Conservation (phyloP, 2,113 vertebrate genomes). For the Chiloscyllium plagiosum region DNA sequence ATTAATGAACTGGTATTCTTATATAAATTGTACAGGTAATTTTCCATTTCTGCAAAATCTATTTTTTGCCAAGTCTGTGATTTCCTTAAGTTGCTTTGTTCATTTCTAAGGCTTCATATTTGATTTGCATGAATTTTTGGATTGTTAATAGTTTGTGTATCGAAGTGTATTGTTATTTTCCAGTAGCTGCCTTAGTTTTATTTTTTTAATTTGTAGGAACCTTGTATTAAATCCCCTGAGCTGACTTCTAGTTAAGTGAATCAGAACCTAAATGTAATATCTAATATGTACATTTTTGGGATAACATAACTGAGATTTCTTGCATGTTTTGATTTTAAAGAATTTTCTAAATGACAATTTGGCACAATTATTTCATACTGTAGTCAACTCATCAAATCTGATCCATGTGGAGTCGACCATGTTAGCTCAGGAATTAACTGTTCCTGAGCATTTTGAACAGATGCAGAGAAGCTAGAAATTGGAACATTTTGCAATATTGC, state of each 20-base stretch:
- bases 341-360: neutral
- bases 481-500: neutral
- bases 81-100: neutral
- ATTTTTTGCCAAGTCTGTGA: neutral
- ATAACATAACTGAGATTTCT: neutral
- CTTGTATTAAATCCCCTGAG: slow-evolving; percentile 33
- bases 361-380: neutral
- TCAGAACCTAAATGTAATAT: slow-evolving; percentile 22
- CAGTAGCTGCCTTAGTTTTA: slow-evolving; percentile 33
- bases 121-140: slow-evolving; percentile 24
- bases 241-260: slow-evolving; percentile 24
- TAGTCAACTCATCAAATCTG: neutral
- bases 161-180: slow-evolving; percentile 38
- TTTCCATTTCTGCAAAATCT: neutral
- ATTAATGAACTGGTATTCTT: neutral
- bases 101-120: slow-evolving; percentile 1
- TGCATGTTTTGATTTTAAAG: slow-evolving; percentile 15
- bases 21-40: neutral
- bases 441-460: neutral
- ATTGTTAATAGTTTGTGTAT: slow-evolving; percentile 37
- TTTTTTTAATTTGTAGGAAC: slow-evolving; percentile 34
- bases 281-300: neutral
- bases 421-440: neutral
- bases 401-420: neutral
- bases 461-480: neutral